phyloP scores from a whole-genome alignment of 2,888 invertebrate genomes.

The Hyalella azteca region DNA sequence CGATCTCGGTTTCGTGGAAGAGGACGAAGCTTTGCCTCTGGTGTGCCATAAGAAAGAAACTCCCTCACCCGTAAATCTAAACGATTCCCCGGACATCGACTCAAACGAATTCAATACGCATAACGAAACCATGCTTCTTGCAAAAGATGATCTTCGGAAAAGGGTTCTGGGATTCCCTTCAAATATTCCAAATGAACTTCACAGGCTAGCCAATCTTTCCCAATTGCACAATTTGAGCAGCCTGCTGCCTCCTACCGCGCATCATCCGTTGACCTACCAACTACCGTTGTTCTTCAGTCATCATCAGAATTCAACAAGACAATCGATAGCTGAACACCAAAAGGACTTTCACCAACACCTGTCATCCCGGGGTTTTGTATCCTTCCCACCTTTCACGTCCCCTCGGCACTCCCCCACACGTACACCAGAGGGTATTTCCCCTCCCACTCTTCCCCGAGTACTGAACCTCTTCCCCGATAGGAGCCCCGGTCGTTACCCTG shows the following conservation, averaged over 20 bases:
- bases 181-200: constrained; percentile 14
- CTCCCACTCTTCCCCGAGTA: background rate
- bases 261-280: constrained; percentile 42
- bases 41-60: constrained; percentile 10
- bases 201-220: constrained; percentile 6
- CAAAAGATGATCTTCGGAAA: background rate
- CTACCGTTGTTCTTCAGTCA: constrained; percentile 42
- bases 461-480: background rate
- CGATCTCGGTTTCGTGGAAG: background rate
- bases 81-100: background rate
- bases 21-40: constrained; percentile 16
- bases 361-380: constrained; percentile 31
- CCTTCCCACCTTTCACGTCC: constrained; percentile 4
- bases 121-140: background rate
- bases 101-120: background rate
- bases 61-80: background rate
- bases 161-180: background rate
- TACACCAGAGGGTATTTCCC: background rate
- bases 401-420: background rate
- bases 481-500: constrained; percentile 8
- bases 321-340: background rate
- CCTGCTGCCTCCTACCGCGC: constrained; percentile 42
- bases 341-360: constrained; percentile 40
- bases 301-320: background rate
- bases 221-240: background rate